Base-by-base conservation (phyloP, 64 coral and sea anemone genomes). In the Dendronephthya gigantea region DNA sequence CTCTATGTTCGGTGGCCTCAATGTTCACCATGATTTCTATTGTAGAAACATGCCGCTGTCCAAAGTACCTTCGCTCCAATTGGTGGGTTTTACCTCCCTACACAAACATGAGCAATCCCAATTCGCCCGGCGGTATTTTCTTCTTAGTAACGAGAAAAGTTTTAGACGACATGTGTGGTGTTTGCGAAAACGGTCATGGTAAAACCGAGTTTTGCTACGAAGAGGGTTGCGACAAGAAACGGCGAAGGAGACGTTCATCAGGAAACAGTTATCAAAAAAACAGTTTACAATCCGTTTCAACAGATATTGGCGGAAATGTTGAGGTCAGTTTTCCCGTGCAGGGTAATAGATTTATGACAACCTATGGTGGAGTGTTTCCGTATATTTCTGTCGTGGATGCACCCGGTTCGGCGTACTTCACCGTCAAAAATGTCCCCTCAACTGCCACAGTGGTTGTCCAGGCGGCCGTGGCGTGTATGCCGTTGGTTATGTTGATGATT, bases 341-440 rank as follows among this genome's bases (percentile, higher is more conserved):
- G 22, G 58, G 58, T 17, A 66, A 66, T 30, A 66, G 14, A 30
- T 66, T n/a, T 66, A 66, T 66, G 58, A 66, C 58, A n/a, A 6
- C 29, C 19, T 66, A 66, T 66, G 58, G 6, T 22, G 58, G 58
- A 66, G 58, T 66, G 19, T 66, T 66, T 66, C 58, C 58, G 58
- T 66, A 66, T 66, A 66, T 66, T 66, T 66, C 58, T 66, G 58
- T 66, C 6, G 58, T 66, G 58, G 58, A 66, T 66, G 58, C 58
- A 15, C 58, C 58, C 6, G 58, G 58, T 66, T 22, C 58, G 6
- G 58, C 58, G 29, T 66, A 66, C 14, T 66, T 66, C 14, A 66
- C 58, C 14, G 58, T 66, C 14, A 66, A 66, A 15, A 66, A 66
- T 66, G 58, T 66, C 6, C 58, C 58, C 6, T 66, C 58, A 30